These are phyloP conservation scores for Grapholita molesta DNA, from an alignment of 1,140 invertebrate species.

Conservation along the genomic window DNA sequence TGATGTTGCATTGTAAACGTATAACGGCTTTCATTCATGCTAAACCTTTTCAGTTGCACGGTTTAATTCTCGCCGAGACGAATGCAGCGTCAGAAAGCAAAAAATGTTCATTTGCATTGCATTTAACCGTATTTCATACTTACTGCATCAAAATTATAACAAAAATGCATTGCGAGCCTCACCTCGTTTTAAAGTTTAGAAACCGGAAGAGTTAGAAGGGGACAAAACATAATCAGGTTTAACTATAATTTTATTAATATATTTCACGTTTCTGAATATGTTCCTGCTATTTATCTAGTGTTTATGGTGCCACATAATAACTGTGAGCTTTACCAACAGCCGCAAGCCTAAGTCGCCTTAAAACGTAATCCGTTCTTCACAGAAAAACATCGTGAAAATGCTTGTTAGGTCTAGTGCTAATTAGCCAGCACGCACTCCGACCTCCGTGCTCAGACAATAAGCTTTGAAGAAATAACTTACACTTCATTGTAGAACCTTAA, in stretches of 20 bases:
- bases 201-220: background rate
- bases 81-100: constrained; percentile 50
- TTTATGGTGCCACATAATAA: constrained; percentile 64
- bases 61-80: constrained; percentile 64
- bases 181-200: background rate
- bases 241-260: background rate
- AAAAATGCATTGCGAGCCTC: background rate
- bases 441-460: background rate
- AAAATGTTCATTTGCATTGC: constrained; percentile 69
- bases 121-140: no score
- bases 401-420: constrained; percentile 36
- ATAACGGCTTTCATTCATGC: constrained; percentile 65
- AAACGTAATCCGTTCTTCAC: constrained; percentile 51
- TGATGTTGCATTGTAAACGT: constrained; percentile 65
- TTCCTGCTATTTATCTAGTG: constrained; percentile 58
- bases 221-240: background rate
- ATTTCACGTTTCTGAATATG: background rate
- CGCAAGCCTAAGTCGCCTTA: constrained; percentile 44
- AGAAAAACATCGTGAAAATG: constrained; percentile 38
- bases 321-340: constrained; percentile 41
- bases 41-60: constrained; percentile 68
- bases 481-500: background rate
- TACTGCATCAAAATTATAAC: no score
- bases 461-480: background rate
- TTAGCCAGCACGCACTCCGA: constrained; percentile 34